Base-by-base conservation (phyloP, 1,140 invertebrate genomes). In the Drosophila varians region DNA sequence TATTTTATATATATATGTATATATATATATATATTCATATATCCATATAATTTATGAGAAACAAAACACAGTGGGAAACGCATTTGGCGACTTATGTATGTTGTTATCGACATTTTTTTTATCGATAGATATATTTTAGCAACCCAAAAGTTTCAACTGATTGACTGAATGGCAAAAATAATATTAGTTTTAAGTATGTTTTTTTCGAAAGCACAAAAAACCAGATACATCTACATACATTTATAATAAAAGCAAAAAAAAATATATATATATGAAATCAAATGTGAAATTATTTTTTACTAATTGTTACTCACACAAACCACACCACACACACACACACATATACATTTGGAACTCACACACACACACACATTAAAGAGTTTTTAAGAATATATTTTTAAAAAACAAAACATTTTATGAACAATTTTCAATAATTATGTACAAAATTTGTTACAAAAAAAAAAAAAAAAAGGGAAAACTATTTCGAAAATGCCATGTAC, bases 151-250 rank as follows among this genome's bases (percentile, higher is more conserved):
- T 90, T 90, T 90, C 88, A 78, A 90, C 89, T 90, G 89, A 90
- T 90, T 90, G 89, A 90, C 89, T 90, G 89, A 90, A 90, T 90
- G 89, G 89, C 84, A 86, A 90, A 89, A 80, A 84, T 79, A 84
- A 75, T 66, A 54, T 51, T 83, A 84, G 80, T 53, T 55, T 46
- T 80, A 86, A 80, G 65, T 38, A 57, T 69, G 47, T 54, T 64
- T 76, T n/a, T 80, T 75, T 73, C 55, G 36, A 64, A 36, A 58
- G 23, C 26, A 38, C 54, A 46, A 49, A 49, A 36, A 53, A 43
- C 40, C 28, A 31, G 28, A 31, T 31, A 31, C 11, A 11, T 28
- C 9, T 31, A 31, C 11, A n/a, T 26, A 26, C 9, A 26, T 28
- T 11, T 31, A 31, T 31, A 31, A 31, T 31, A 31, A 62, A 73